Evolutionary conservation across 2,797 vertebrate genomes (phyloP).

Genomic region (Eulemur albifrons): DNA sequence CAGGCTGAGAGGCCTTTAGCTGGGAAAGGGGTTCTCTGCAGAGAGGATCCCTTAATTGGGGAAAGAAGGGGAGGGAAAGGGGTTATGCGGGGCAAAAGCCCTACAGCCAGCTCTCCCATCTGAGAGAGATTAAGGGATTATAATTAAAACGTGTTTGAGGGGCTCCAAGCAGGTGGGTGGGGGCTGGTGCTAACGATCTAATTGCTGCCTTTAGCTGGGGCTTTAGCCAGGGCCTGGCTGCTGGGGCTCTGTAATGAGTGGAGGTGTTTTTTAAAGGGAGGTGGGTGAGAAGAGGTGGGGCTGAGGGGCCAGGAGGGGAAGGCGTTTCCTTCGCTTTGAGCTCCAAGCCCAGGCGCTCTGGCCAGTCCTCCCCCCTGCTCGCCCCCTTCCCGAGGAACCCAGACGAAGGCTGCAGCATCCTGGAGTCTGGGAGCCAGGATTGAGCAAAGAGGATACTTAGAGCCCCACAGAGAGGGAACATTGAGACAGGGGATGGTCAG

Average conservation of each 20-base stretch:
- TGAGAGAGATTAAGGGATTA: conserved; percentile 53
- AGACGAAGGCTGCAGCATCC: background rate
- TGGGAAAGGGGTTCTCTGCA: background rate
- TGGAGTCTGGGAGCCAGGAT: background rate
- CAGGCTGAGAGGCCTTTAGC: background rate
- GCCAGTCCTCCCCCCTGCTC: background rate
- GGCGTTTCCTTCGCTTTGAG: background rate
- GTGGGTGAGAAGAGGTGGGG: conserved; percentile 34
- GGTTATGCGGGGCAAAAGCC: conserved; percentile 51
- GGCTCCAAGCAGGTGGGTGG: conserved; percentile 29
- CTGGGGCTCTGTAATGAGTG: conserved; percentile 50
- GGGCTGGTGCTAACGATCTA: conserved; percentile 67
- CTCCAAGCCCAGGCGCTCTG: background rate
- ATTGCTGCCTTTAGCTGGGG: conserved; percentile 57
- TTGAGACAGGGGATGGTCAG: background rate
- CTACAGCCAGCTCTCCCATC: conserved; percentile 40
- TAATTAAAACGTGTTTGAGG: background rate
- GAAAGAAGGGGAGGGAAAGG: conserved; percentile 4
- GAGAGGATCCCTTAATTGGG: conserved; percentile 67
- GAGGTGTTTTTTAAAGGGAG: background rate
- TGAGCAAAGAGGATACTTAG: background rate
- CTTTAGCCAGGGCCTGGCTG: background rate
- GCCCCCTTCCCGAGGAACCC: background rate
- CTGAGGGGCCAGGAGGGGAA: background rate
- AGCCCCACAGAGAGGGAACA: background rate